A percentile compares a stretch with the other conserved stretches of the same genome.
phyloP scores from a whole-genome alignment of 2,113 vertebrate species.

The Sinosuthora webbiana region DNA sequence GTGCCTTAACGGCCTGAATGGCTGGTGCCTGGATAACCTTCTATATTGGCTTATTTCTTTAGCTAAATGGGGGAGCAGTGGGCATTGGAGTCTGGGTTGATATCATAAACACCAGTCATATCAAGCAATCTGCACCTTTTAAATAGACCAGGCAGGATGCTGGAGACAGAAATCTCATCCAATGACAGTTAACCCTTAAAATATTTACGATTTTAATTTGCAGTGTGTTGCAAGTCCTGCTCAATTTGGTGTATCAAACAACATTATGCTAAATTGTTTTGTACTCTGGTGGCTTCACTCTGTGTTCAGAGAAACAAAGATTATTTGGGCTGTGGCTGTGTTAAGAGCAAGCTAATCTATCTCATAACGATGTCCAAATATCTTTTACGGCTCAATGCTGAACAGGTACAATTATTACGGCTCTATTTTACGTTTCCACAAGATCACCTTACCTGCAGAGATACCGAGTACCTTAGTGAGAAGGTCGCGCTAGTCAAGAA shows the following conservation, averaged over 20 bases:
- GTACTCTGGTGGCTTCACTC: not conserved
- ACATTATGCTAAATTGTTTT: not conserved
- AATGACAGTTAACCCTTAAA: not conserved
- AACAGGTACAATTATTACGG: accelerated
- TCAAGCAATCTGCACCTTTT: not conserved
- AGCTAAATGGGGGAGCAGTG: not conserved
- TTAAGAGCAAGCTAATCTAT: not conserved
- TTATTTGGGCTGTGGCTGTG: not conserved
- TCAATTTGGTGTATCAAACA: not conserved
- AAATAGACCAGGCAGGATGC: not conserved
- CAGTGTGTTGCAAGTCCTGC: not conserved
- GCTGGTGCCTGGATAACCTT: not conserved
- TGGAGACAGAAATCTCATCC: not conserved
- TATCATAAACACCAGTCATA: not conserved
- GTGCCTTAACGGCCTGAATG: not conserved
- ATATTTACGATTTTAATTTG: not conserved
- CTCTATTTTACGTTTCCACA: not conserved
- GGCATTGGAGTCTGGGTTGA: not conserved
- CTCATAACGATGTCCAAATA: accelerated
- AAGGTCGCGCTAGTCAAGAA: accelerated
- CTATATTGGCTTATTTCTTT: not conserved
- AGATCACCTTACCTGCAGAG: not conserved
- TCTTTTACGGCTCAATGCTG: not conserved
- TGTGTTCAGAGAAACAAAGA: not conserved
- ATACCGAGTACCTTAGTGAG: accelerated